Evolutionary conservation across 2,888 invertebrate genomes (phyloP), one percentile per base, ranked within the genome.

Genomic region (Podotricha telesiphe): DNA sequence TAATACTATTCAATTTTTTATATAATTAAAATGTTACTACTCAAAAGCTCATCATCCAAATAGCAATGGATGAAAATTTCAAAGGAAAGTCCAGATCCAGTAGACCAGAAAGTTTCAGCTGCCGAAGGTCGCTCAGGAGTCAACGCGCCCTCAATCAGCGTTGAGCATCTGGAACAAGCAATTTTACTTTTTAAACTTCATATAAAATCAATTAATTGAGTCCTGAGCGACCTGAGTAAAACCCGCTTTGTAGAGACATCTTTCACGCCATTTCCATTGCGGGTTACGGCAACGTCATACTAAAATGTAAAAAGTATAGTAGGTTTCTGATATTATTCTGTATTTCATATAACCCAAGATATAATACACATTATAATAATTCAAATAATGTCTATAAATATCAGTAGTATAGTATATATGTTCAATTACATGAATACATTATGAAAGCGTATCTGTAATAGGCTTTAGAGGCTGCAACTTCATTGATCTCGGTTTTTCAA

Each of bases 141-240:
- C 88, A 82, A 78, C 83, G 84, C 88, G 84, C 88, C 89, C 88
- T 91, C 91, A 92, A 84, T 91, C 92, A 82, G 91, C 89, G 81
- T 88, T 92, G 81, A 92, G 76, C 80, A 92, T 91, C 92, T 93
- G 92, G 89, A 93, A 93, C 92, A 93, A 93, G 86, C 81, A 92
- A 91, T 87, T 77, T 87, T 83, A 88, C 86, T 87, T 81, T 87
- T 89, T 86, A 88, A 85, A 85, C 51, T 48, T 64, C 59, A 83
- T 77, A 74, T 69, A 78, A 70, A 74, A 76, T 77, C 77, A 82
- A 81, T 79, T 79, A 80, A 82, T 77, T 77, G 82, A 86, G 79
- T 85, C 89, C 91, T 91, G 92, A 93, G 92, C 92, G 92, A 92
- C 91, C 91, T 87, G 85, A 80, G 76, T 76, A 75, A 73, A 74